Evolutionary conservation across 2,888 invertebrate genomes (phyloP), one percentile per base, ranked within the genome.

Genomic region (Calephelis perditalis): DNA sequence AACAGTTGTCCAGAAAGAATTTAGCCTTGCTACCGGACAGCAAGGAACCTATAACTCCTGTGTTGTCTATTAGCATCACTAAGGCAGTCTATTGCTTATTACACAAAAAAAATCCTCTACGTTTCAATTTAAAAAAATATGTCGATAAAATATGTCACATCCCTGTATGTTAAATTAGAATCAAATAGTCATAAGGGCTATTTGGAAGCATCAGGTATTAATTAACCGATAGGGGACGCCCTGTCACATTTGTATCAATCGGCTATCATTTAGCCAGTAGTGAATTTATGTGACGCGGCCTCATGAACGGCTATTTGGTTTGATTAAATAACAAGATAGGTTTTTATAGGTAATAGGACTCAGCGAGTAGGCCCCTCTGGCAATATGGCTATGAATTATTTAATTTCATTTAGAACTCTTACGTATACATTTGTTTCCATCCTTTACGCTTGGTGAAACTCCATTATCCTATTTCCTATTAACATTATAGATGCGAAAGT

Each of bases 231-330:
- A 54, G 52, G 52, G 52, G 52, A 54, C 52, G 35, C n/a, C 52
- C 36, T 54, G 52, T 54, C 52, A 54, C 52, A 54, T 54, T 54
- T 54, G 52, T 54, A 54, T 54, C 52, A 54, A 54, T 54, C 52
- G 52, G 35, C 35, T 35, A 54, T 54, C 52, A 54, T 54, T 54
- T 54, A 36, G n/a, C 52, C 35, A n/a, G 52, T 35, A 54, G n/a
- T 54, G 35, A 36, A 36, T 54, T 26, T 11, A 54, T 54, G 36
- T 54, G 52, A 35, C 35, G 36, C 52, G 52, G 35, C 35, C 52
- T 54, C 52, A 10, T 5, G 52, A 54, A 54, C 54, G 54, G 54
- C 35, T 54, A 54, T 54, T 54, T 36, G 36, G 54, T 54, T 54
- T 54, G 54, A 54, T 54, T 36, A 54, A n/a, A 54, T 11, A n/a